phyloP scores from a whole-genome alignment of 2,888 invertebrate genomes.

The Lochmaea capreae region DNA sequence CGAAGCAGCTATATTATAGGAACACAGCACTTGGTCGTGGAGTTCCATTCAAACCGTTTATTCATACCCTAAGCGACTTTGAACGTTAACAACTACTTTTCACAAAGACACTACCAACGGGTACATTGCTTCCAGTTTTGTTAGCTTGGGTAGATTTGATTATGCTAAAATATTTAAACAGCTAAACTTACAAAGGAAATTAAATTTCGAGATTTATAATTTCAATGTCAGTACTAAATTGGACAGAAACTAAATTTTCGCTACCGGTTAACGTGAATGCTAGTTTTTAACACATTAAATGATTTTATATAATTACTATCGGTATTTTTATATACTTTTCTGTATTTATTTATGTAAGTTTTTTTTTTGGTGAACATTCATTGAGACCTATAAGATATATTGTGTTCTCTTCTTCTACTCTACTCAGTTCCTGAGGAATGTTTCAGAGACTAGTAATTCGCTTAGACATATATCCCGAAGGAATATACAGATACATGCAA shows the following conservation, averaged over 20 bases:
- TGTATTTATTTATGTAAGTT: too few species aligned
- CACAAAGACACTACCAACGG: slow-evolving; percentile 29
- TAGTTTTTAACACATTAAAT: too few species aligned
- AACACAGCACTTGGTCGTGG: slow-evolving; percentile 12
- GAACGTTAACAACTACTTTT: slow-evolving; percentile 33
- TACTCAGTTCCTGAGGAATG: too few species aligned
- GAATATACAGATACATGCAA: too few species aligned
- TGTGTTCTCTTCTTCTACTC: too few species aligned
- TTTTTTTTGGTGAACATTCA: too few species aligned
- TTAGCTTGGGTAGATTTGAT: slow-evolving; percentile 34
- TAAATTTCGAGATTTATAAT: slow-evolving; percentile 30
- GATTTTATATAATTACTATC: too few species aligned
- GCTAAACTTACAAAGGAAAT: slow-evolving; percentile 30
- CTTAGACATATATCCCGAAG: too few species aligned
- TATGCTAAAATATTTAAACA: slow-evolving; percentile 33
- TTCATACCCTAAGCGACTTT: slow-evolving; percentile 22
- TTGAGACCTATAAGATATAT: too few species aligned
- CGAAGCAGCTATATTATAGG: slow-evolving; percentile 10
- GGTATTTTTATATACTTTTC: too few species aligned
- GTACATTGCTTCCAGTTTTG: slow-evolving; percentile 32
- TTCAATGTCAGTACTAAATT: slow-evolving; percentile 22
- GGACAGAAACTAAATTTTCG: slow-evolving; percentile 8
- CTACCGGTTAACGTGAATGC: neutral
- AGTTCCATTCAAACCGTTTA: slow-evolving; percentile 20
- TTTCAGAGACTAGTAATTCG: too few species aligned